phyloP scores from a whole-genome alignment of 1,140 invertebrate species.

The Psix sp. region DNA sequence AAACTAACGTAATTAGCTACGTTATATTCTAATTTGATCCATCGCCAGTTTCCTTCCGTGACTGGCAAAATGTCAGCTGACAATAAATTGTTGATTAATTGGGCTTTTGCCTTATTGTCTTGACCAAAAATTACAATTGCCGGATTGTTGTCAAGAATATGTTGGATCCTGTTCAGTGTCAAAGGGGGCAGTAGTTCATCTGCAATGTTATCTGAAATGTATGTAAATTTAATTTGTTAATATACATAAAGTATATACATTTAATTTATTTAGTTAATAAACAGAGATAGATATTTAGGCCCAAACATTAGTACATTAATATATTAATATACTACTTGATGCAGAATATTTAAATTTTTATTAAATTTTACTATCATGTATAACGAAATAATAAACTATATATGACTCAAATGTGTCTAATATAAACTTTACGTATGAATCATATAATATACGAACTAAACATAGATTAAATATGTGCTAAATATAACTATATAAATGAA shows the following conservation, averaged over 20 bases:
- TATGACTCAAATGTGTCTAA: too few relatives aligned
- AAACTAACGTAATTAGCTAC: slow-evolving; percentile 81
- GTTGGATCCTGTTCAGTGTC: slow-evolving; percentile 75
- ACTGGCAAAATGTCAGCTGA: slow-evolving; percentile 81
- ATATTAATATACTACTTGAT: too few relatives aligned
- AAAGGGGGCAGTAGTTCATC: slow-evolving; percentile 76
- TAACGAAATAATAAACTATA: too few relatives aligned
- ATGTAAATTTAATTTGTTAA: slow-evolving; percentile 9
- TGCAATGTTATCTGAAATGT: slow-evolving; percentile 75
- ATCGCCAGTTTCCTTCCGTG: slow-evolving; percentile 79
- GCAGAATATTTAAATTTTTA: too few relatives aligned
- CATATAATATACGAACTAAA: too few relatives aligned
- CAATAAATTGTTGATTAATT: slow-evolving; percentile 85
- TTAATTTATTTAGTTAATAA: not conserved
- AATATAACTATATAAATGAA: too few relatives aligned
- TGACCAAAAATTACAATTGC: slow-evolving; percentile 85
- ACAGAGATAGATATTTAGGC: too few relatives aligned
- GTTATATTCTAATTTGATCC: slow-evolving; percentile 86
- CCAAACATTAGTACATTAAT: too few relatives aligned
- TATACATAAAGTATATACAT: not conserved
- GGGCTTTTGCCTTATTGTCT: slow-evolving; percentile 82
- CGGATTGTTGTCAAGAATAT: slow-evolving; percentile 77
- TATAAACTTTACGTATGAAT: too few relatives aligned
- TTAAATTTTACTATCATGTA: too few relatives aligned
- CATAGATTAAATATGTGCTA: too few relatives aligned